Evolutionary conservation across 1,140 invertebrate species (phyloP), one percentile per base, ranked within the genome.

Genomic region (Mizuhopecten yessoensis): DNA sequence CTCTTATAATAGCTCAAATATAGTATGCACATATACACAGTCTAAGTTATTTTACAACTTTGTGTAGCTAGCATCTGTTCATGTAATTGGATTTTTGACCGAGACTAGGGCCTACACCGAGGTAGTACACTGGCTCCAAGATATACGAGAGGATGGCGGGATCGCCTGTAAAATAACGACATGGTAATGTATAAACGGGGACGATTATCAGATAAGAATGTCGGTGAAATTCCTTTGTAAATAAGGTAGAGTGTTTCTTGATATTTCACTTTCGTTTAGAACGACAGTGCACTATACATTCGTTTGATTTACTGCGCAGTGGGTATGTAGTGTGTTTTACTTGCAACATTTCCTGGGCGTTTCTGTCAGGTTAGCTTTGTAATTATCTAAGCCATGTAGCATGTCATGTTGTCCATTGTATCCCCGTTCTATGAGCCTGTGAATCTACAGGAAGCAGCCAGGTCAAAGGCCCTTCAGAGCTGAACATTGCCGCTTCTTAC

Each of bases 201-300:
- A 75, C 2, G 57, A 29, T 75, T 75, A 75, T 75, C 57, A 75
- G 57, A 75, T 75, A 75, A 75, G n/a, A 9, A 75, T 7, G 29
- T 75, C 57, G 57, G 57, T n/a, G 57, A 75, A n/a, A 75, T 75
- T 75, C 57, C 57, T 75, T 75, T 75, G 57, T 75, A 75, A 75
- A 75, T 29, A 75, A 29, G 1, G n/a, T 75, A n/a, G 5, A 75
- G 5, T 5, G 2, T 75, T 29, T 75, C 57, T 75, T 5, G 57
- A 75, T 75, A 29, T 75, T 29, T 29, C n/a, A 75, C 57, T 75
- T 75, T 75, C 57, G 57, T 75, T 75, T 75, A 29, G 11, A 75
- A 75, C 42, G 29, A 9, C 57, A n/a, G 57, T 17, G 36, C 13
- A 39, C 5, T 39, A 13, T 39, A 39, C 36, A 39, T 39, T 5